Evolutionary conservation across 2,888 invertebrate genomes (phyloP), one percentile per base, ranked within the genome.

Genomic region (Caenorhabditis virilis): DNA sequence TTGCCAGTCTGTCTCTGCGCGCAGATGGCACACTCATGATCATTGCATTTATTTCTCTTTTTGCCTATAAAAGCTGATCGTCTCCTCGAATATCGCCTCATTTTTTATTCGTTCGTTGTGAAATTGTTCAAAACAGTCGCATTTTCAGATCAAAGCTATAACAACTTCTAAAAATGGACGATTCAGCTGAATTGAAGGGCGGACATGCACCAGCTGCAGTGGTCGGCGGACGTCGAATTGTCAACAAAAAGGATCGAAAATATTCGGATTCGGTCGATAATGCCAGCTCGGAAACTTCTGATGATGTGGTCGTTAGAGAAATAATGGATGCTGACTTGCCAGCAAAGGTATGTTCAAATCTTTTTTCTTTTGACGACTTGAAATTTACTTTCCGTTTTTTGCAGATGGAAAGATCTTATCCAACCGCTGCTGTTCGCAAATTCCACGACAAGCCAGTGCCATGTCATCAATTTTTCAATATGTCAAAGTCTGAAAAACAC

Each of bases 391-490:
- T 41, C 22, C 3, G 5, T 41, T 23, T 26, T 43, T 60, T 67
- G 11, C 54, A 74, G 72, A 64, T 71, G 62, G 71, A 73, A 33
- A 56, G 48, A 35, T 60, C 60, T 43, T 75, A 75, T 48, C 75
- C 75, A 41, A 71, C 71, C 3, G 60, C 45, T 2, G 62, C 73
- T 11, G 73, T 75, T n/a, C 58, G 57, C 35, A 46, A 55, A n/a
- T 56, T 36, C 18, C 73, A 75, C 53, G 68, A 75, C 33, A 73
- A 73, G 62, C 63, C 71, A 23, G n/a, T 58, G 26, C 72, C 75
- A 39, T 46, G 53, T 11, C 41, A 55, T 38, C 66, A 64, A 26
- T n/a, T n/a, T n/a, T n/a, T n/a, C n/a, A 30, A 30, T 30, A 13
- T 30, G 7, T 9, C 13, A 13, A 30, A 30, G 13, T 9, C 6